phyloP scores from a whole-genome alignment of 2,797 vertebrate species.

The Acomys russatus region DNA sequence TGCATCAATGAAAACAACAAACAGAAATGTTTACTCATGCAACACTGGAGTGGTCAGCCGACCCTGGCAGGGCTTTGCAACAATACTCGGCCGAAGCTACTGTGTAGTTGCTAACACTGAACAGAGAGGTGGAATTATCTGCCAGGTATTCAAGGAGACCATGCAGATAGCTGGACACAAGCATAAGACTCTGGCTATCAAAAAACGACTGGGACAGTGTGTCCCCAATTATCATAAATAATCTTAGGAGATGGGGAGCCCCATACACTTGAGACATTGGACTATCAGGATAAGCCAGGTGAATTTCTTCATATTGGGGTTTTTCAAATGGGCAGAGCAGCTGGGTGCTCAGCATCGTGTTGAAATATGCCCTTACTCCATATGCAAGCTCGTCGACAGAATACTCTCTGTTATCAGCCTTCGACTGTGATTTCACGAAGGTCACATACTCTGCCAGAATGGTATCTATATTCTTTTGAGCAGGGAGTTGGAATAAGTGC shows the following conservation, averaged over 20 bases:
- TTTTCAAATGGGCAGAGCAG: neutral
- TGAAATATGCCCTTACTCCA: neutral
- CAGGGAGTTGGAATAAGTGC: neutral
- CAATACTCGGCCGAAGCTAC: neutral
- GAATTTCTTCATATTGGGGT: neutral
- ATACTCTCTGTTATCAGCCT: neutral
- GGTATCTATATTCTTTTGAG: neutral
- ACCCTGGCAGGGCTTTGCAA: neutral
- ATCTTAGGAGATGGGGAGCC: neutral
- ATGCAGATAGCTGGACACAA: neutral
- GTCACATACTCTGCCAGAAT: neutral
- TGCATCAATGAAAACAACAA: neutral
- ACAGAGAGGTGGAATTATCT: neutral
- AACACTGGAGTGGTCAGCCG: neutral
- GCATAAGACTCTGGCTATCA: neutral
- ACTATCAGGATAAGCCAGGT: neutral
- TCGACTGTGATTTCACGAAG: neutral
- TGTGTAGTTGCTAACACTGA: neutral
- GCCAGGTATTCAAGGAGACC: neutral
- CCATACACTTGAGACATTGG: neutral
- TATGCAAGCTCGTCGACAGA: neutral
- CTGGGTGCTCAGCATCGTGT: neutral
- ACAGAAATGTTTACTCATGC: neutral
- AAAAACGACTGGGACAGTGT: accelerated
- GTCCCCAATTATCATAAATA: neutral